phyloP scores from a whole-genome alignment of 2,797 vertebrate species.

The Podarcis lilfordi region DNA sequence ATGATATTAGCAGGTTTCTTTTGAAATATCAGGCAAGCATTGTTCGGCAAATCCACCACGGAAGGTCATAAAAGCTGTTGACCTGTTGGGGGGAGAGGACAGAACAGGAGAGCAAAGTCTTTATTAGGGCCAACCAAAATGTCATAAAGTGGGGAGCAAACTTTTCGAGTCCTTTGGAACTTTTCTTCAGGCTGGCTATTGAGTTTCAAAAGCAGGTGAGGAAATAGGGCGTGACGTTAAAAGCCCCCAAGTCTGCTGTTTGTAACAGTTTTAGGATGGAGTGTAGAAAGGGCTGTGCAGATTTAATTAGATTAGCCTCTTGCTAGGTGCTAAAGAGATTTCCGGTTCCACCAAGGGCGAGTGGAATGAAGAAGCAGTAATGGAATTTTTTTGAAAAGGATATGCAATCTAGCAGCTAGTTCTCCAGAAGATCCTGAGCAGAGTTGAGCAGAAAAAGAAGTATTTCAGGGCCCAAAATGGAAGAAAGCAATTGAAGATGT shows the following conservation, averaged over 20 bases:
- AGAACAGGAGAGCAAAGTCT: not conserved
- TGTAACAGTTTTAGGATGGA: not conserved
- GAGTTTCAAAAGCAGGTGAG: not conserved
- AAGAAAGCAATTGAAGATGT: not conserved
- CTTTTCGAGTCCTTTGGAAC: not conserved
- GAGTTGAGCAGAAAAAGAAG: not conserved
- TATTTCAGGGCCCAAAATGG: not conserved
- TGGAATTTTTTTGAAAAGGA: not conserved
- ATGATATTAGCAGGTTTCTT: too few species aligned
- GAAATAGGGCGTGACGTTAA: not conserved
- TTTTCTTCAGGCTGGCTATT: not conserved
- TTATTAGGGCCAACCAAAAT: not conserved
- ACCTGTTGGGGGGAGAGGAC: not conserved
- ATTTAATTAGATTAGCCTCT: not conserved
- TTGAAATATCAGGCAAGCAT: not conserved
- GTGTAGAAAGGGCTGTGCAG: not conserved
- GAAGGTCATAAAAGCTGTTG: not conserved
- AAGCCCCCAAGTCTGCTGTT: not conserved
- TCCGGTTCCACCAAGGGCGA: not conserved
- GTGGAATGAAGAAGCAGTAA: not conserved
- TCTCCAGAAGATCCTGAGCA: not conserved
- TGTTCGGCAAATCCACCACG: rapidly evolving
- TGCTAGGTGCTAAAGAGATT: not conserved
- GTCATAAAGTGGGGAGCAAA: not conserved
- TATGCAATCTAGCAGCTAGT: not conserved